Conservation (phyloP, 2,113 vertebrate genomes). For the Azemiops feae region DNA sequence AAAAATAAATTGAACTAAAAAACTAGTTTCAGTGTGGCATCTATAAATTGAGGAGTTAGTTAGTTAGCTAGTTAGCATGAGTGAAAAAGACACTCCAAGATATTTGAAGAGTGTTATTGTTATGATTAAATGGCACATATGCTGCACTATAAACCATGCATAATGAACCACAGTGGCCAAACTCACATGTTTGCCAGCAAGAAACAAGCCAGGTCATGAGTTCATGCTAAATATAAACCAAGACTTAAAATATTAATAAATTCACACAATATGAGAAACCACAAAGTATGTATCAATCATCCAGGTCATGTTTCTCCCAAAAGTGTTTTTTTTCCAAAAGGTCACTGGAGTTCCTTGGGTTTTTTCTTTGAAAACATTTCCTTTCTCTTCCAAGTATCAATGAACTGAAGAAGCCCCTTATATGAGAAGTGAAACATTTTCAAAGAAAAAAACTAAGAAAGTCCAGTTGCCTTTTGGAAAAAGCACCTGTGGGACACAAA, state of each 20-base stretch:
- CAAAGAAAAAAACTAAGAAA: too few species aligned
- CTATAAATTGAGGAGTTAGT: background rate
- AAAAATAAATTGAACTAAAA: background rate
- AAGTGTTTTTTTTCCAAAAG: too few species aligned
- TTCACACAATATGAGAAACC: background rate
- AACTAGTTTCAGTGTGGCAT: background rate
- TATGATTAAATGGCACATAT: too few species aligned
- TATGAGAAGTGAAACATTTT: too few species aligned
- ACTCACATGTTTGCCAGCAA: background rate
- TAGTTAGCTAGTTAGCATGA: background rate
- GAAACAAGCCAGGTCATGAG: background rate
- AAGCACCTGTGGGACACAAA: background rate
- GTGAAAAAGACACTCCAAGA: background rate
- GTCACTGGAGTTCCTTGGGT: too few species aligned
- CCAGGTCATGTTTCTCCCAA: too few species aligned
- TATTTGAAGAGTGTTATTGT: background rate
- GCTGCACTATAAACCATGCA: background rate
- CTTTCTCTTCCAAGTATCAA: too few species aligned
- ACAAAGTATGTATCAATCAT: background rate
- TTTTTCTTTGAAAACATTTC: too few species aligned
- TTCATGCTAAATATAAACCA: background rate
- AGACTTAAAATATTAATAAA: background rate
- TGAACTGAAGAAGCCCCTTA: too few species aligned
- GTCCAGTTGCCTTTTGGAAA: too few species aligned
- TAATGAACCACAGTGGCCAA: background rate